Conservation (phyloP, 2,888 invertebrate genomes). For the Stomorhina lunata region DNA sequence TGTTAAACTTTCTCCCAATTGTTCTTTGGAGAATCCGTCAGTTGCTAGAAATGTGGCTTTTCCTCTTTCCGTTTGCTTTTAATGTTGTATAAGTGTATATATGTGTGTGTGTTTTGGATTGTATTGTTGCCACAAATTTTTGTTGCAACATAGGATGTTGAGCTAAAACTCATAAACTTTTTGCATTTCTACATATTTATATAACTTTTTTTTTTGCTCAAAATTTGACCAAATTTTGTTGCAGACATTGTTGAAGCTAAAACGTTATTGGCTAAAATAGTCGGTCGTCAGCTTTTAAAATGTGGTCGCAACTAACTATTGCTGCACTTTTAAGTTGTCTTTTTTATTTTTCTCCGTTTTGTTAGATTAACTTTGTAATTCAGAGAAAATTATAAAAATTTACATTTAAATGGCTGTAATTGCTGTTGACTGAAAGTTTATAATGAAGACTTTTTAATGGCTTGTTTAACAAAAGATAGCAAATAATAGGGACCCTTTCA, state of each 20-base stretch:
- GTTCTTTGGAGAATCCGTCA: slow-evolving; percentile 44
- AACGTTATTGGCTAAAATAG: slow-evolving; percentile 29
- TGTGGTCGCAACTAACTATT: slow-evolving; percentile 1
- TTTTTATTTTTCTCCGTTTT: not conserved
- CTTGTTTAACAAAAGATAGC: no score
- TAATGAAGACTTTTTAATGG: no score
- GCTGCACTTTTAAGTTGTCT: not conserved
- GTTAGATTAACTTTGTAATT: slow-evolving; percentile 10
- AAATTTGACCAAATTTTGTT: slow-evolving; percentile 20
- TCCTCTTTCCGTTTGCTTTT: not conserved
- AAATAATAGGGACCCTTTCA: no score
- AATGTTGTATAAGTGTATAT: no score
- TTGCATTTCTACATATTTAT: not conserved
- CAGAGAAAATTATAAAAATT: not conserved
- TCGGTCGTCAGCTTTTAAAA: not conserved
- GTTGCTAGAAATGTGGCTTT: slow-evolving; percentile 15
- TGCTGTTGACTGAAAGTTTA: not conserved
- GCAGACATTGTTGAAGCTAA: slow-evolving; percentile 16
- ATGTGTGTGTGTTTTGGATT: slow-evolving; percentile 7
- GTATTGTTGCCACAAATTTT: not conserved
- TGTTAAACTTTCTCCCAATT: slow-evolving; percentile 45
- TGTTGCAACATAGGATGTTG: not conserved
- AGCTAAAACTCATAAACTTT: slow-evolving; percentile 33
- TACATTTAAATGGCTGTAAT: not conserved
- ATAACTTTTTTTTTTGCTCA: not conserved